A percentile compares a stretch with the other conserved stretches of the same genome.
Conservation (phyloP, 1,140 invertebrate species). For the Ostrea denselamellosa region DNA sequence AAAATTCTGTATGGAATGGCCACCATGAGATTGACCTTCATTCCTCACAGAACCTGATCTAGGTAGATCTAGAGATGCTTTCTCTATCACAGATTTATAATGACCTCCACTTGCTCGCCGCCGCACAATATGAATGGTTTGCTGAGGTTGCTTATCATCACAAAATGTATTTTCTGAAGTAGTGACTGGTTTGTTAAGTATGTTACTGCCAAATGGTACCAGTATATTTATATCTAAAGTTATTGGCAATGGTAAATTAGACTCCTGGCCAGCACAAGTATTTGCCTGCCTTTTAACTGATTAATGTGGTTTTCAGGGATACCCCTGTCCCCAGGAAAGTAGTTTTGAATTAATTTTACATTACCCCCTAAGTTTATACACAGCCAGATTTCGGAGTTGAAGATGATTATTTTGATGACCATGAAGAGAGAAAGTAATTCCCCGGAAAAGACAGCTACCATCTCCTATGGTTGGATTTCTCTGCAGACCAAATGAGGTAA, state of each 20-base stretch:
- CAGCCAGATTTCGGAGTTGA: background rate
- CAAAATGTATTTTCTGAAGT: slow-evolving; percentile 34
- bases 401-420: background rate
- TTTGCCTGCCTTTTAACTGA: background rate
- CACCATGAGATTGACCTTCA: background rate
- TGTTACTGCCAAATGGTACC: slow-evolving; percentile 36
- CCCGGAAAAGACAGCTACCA: background rate
- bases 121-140: slow-evolving; percentile 42
- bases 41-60: background rate
- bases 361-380: background rate
- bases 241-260: slow-evolving; percentile 15
- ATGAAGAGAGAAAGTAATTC: background rate
- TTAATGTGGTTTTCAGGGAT: slow-evolving; percentile 23
- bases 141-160: background rate
- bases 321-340: background rate
- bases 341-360: slow-evolving; percentile 12
- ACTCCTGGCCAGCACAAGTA: slow-evolving; percentile 45
- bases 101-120: slow-evolving; percentile 32
- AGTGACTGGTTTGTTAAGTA: background rate
- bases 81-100: slow-evolving; percentile 35
- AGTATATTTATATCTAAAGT: slow-evolving; percentile 38
- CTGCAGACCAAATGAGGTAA: background rate
- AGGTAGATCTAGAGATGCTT: too few relatives aligned
- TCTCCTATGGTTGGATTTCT: background rate
- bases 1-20: background rate